A percentile compares a stretch with the other conserved stretches of the same genome.
Evolutionary conservation across 2,888 invertebrate genomes (phyloP).

Genomic region (Dynastes tityus): DNA sequence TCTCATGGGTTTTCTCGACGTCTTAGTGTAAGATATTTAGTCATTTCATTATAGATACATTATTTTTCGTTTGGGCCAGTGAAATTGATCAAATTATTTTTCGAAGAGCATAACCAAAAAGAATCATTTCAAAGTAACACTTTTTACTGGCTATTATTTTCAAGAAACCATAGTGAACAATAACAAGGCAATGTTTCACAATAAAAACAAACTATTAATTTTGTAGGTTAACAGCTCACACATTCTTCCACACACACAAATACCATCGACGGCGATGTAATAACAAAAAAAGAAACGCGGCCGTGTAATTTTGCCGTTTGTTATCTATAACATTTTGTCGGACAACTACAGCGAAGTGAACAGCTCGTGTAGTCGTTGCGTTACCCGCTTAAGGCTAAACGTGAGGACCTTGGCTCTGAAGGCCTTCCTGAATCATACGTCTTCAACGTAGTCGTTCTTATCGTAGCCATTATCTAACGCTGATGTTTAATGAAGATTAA

Average conservation of each 20-base stretch:
- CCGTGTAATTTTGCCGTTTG: conserved; percentile 52
- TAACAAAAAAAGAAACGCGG: conserved; percentile 39
- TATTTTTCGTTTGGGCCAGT: too few relatives aligned
- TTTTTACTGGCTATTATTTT: conserved; percentile 8
- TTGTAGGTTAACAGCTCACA: conserved; percentile 51
- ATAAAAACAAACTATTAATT: conserved; percentile 49
- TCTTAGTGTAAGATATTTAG: too few relatives aligned
- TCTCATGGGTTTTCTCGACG: too few relatives aligned
- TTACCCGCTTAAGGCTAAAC: conserved; percentile 54
- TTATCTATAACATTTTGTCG: conserved; percentile 56
- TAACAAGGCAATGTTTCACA: conserved; percentile 25
- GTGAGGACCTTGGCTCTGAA: conserved; percentile 60
- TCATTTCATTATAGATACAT: too few relatives aligned
- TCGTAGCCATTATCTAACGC: conserved; percentile 53
- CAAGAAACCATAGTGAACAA: conserved; percentile 16
- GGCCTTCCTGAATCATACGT: conserved; percentile 60
- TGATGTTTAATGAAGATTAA: conserved; percentile 53
- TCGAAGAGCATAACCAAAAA: background rate
- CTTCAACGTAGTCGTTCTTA: conserved; percentile 55
- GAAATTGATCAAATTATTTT: too few relatives aligned
- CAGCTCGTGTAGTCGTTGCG: conserved; percentile 52
- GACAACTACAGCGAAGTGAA: conserved; percentile 52
- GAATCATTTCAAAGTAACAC: conserved; percentile 14
- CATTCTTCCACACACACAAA: conserved; percentile 35
- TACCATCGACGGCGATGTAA: conserved; percentile 29